Conservation (phyloP, 1,140 invertebrate genomes). For the Gyrodactylus salaris region DNA sequence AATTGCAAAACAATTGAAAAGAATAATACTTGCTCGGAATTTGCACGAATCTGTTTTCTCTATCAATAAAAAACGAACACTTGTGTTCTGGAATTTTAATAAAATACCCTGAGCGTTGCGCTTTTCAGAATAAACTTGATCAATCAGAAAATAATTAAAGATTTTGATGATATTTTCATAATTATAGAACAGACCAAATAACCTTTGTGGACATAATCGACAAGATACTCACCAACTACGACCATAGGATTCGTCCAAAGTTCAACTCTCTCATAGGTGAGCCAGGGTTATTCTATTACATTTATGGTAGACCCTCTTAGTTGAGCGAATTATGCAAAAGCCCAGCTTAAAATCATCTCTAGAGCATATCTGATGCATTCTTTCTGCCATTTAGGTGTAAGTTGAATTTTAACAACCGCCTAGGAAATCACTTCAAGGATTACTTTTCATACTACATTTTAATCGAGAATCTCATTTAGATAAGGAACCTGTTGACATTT, state of each 20-base stretch:
- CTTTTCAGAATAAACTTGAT: not conserved
- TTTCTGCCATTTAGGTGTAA: too few relatives aligned
- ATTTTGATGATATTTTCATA: not conserved
- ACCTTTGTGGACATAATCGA: not conserved
- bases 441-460: too few relatives aligned
- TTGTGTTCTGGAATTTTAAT: too few relatives aligned
- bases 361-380: too few relatives aligned
- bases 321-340: constrained; percentile 5
- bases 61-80: too few relatives aligned
- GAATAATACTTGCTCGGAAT: not conserved
- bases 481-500: constrained; percentile 46
- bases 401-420: too few relatives aligned
- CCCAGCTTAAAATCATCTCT: too few relatives aligned
- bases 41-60: not conserved
- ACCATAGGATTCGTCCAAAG: not conserved
- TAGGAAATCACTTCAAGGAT: too few relatives aligned
- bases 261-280: not conserved
- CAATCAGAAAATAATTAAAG: not conserved
- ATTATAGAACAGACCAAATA: not conserved
- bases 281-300: not conserved
- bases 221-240: not conserved
- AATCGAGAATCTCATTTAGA: too few relatives aligned
- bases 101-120: too few relatives aligned
- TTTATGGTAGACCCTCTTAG: not conserved
- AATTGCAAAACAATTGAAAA: not conserved